Base-by-base conservation (phyloP, 2,797 vertebrate genomes). In the Sebastes itinus region DNA sequence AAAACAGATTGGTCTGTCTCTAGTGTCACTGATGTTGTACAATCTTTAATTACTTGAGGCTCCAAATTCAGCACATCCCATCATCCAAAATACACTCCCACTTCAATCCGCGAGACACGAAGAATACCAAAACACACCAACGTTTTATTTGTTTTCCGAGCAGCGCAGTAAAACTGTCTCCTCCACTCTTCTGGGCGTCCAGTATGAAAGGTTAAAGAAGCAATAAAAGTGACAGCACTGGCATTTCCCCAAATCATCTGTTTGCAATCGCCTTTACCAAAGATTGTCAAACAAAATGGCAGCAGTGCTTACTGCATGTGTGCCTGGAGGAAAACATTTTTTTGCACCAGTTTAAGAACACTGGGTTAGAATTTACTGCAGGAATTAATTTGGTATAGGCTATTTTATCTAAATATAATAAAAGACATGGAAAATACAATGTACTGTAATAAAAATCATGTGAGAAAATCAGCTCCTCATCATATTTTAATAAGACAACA, bases 201-300 rank as follows among this genome's bases (percentile, higher is more conserved):
- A 65, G 25, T 56, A n/a, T 16, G 46, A 87, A 87, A 88, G 81
- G 80, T 87, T 87, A 82, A 76, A 88, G 60, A 79, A 84, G 77
- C n/a, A 77, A 75, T 72, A 72, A 82, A 82, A 73, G 54, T 88
- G 69, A 87, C 89, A 81, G 84, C 12, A 3, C 58, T 87, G 72
- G 60, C 79, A 71, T 87, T 85, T 83, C 80, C 46, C 72, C 30
- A 80, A 80, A 85, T 83, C 63, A 78, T 82, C 55, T 73, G 81
- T 77, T 81, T 72, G 73, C 56, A 70, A 65, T 77, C n/a, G 8
- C 32, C 20, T 59, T 32, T 20, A 28, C 68, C 27, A 22, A 64
- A 25, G 25, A 64, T 5, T 46, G 25, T 22, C 18, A 25, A 70
- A 71, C 55, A 78, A 63, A 46, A 77, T 67, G 54, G 72, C 65